Percentiles rank a stretch among this genome's conserved stretches.
Evolutionary conservation across 2,888 invertebrate species (phyloP).

Genomic region (Ferrisia virgata): DNA sequence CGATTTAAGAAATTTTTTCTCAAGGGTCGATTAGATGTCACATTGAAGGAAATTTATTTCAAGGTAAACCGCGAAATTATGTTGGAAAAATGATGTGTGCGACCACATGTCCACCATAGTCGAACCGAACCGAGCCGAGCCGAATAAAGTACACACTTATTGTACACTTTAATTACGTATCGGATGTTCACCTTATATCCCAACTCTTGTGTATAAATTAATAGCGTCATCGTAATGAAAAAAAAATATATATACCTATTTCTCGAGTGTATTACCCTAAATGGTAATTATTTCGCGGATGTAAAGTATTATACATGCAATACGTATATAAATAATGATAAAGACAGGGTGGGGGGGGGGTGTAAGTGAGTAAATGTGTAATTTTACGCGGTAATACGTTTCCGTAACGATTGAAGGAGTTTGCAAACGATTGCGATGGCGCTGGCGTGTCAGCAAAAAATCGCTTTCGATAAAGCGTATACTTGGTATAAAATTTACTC

Average conservation of each 20-base stretch:
- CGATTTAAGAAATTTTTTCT: background rate
- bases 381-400: constrained; percentile 21
- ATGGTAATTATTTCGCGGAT: constrained; percentile 8
- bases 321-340: too few relatives aligned
- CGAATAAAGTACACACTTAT: too few relatives aligned
- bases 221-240: background rate
- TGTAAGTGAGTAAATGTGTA: background rate
- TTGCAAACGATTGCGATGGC: background rate
- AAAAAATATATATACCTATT: too few relatives aligned
- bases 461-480: background rate
- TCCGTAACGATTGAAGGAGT: background rate
- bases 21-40: background rate
- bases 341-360: background rate
- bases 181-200: background rate
- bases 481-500: background rate
- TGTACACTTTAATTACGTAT: background rate
- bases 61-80: background rate
- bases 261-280: background rate
- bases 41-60: background rate
- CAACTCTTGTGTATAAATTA: too few relatives aligned
- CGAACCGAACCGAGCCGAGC: too few relatives aligned
- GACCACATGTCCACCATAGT: background rate
- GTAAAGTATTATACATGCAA: too few relatives aligned
- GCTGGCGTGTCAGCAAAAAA: background rate
- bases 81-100: background rate